Percentiles rank a stretch among this genome's conserved stretches.
These are phyloP conservation scores for Octonoba sinensis DNA, from an alignment of 2,888 invertebrate species.

Conservation along the genomic window DNA sequence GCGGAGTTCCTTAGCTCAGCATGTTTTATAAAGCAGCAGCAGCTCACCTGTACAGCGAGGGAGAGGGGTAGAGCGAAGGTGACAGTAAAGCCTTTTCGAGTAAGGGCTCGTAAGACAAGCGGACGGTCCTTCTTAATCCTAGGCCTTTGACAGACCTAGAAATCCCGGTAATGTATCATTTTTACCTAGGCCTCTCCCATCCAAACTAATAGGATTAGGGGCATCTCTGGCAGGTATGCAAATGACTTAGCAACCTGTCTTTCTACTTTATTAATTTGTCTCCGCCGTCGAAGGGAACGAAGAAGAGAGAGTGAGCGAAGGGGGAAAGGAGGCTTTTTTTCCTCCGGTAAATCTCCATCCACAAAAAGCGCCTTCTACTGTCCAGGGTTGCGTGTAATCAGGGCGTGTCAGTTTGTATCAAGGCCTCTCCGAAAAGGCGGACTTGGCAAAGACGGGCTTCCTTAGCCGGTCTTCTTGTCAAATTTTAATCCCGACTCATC, in stretches of 20 bases:
- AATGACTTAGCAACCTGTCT: constrained; percentile 65
- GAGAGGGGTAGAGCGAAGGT: constrained; percentile 7
- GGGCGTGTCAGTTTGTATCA: constrained; percentile 64
- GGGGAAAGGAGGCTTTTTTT: constrained; percentile 29
- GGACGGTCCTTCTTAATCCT: constrained; percentile 58
- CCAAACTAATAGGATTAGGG: constrained; percentile 59
- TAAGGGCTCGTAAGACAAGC: constrained; percentile 55
- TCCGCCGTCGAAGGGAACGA: constrained; percentile 49
- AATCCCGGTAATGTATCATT: constrained; percentile 65
- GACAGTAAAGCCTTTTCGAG: constrained; percentile 48
- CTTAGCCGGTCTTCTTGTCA: constrained; percentile 65
- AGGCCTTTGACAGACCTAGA: constrained; percentile 63
- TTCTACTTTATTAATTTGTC: constrained; percentile 66
- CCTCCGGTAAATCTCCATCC: constrained; percentile 46
- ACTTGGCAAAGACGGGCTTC: constrained; percentile 61
- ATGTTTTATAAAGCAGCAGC: constrained; percentile 57
- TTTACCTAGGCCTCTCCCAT: constrained; percentile 61
- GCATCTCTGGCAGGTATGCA: constrained; percentile 64
- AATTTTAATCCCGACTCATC: constrained; percentile 66
- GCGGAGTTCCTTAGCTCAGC: constrained; percentile 51
- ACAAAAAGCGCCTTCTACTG: constrained; percentile 57
- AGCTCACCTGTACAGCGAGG: constrained; percentile 42
- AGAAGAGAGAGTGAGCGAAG: constrained; percentile 1
- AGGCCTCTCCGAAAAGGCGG: constrained; percentile 60
- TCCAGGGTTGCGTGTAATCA: constrained; percentile 62